These are phyloP conservation scores for Cercopithecus mona DNA, from an alignment of 2,113 vertebrate species.

Conservation along the genomic window DNA sequence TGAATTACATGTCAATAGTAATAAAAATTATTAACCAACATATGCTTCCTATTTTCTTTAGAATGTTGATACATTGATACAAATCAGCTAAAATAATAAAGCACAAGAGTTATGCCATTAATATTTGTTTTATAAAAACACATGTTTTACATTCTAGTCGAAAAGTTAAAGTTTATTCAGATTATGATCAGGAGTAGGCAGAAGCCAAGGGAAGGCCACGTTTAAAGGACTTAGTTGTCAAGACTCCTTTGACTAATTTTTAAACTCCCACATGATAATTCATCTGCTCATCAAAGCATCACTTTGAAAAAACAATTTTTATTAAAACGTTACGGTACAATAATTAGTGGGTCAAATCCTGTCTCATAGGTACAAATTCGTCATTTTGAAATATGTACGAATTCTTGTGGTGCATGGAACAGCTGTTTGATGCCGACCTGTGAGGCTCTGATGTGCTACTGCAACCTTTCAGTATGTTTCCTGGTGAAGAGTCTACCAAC, in stretches of 20 bases:
- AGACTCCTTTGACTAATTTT: conserved; percentile 30
- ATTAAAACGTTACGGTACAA: neutral
- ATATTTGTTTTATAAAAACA: conserved; percentile 18
- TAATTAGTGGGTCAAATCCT: conserved; percentile 17
- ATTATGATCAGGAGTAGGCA: neutral
- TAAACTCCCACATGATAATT: neutral
- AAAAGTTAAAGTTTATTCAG: conserved; percentile 9
- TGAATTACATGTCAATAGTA: neutral
- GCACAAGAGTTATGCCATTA: neutral
- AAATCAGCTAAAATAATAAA: conserved; percentile 41
- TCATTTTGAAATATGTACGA: neutral
- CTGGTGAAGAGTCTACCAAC: neutral
- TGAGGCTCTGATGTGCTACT: accelerated
- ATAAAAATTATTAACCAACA: neutral
- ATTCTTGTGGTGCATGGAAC: too few species aligned
- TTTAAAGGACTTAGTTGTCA: neutral
- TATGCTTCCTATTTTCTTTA: conserved; percentile 37
- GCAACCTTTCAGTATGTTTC: neutral
- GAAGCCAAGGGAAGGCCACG: neutral
- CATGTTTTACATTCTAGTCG: neutral
- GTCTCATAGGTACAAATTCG: neutral
- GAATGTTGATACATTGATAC: neutral
- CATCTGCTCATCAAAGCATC: neutral
- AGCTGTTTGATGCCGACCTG: neutral
- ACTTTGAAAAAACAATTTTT: conserved; percentile 3